Evolutionary conservation across 2,113 vertebrate genomes (phyloP).

Genomic region (Crotalus tigris): DNA sequence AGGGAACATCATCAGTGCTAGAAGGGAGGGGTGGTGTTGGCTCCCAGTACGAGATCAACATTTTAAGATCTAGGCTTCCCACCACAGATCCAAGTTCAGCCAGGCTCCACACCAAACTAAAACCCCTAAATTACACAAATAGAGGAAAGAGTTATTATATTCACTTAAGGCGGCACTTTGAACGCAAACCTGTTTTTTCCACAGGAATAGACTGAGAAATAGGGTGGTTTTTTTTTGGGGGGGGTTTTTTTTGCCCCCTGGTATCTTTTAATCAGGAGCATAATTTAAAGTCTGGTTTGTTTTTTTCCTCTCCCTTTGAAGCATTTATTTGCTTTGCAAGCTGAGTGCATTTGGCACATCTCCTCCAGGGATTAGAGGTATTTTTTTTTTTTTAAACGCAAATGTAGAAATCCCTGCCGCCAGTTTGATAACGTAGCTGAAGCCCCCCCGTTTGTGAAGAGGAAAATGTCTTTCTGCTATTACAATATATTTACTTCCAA

Average conservation of each 20-base stretch:
- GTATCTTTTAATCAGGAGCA: not conserved
- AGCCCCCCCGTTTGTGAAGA: not conserved
- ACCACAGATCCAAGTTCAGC: too few species aligned
- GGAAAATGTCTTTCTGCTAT: not conserved
- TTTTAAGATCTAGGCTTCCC: not conserved
- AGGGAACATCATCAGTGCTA: not conserved
- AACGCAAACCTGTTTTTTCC: not conserved
- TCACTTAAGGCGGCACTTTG: not conserved
- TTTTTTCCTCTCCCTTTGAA: not conserved
- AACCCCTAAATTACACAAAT: not conserved
- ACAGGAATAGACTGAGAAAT: not conserved
- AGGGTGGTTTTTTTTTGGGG: too few species aligned
- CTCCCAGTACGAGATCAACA: not conserved
- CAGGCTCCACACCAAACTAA: too few species aligned
- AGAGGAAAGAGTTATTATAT: not conserved
- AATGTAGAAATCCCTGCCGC: not conserved
- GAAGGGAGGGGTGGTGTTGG: too few species aligned
- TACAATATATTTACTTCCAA: not conserved
- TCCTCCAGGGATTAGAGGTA: not conserved
- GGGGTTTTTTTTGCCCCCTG: too few species aligned
- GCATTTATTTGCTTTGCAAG: not conserved
- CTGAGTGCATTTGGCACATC: not conserved
- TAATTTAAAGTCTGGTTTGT: not conserved
- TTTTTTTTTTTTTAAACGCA: not conserved
- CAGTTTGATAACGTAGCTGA: not conserved